Evolutionary conservation across 2,113 vertebrate genomes (phyloP).

Genomic region (Oncorhynchus kisutch): DNA sequence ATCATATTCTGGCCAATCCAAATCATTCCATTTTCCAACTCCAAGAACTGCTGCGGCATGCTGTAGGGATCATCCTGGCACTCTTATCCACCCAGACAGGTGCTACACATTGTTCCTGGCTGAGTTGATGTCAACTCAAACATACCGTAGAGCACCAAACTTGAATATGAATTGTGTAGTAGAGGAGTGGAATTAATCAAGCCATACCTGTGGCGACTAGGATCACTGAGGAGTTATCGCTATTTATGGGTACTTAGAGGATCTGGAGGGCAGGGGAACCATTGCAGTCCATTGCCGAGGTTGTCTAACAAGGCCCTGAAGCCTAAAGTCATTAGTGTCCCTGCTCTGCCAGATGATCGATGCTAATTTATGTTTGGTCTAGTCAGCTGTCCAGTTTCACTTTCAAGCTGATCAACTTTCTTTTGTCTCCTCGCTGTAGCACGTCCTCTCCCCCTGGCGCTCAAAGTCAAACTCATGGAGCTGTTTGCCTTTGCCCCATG

Average conservation of each 20-base stretch:
- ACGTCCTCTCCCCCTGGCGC: conserved; percentile 32
- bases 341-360: conserved; percentile 54
- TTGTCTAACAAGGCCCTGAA: conserved; percentile 65
- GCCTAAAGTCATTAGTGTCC: conserved; percentile 60
- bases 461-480: conserved; percentile 42
- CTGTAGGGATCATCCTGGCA: background rate
- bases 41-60: background rate
- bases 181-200: no score
- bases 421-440: conserved; percentile 24
- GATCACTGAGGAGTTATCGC: conserved; percentile 34
- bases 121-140: background rate
- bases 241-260: conserved; percentile 12
- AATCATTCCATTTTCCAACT: background rate
- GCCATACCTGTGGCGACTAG: background rate
- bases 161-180: no score
- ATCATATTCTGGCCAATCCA: background rate
- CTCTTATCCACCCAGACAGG: background rate
- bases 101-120: background rate
- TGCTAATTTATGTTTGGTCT: conserved; percentile 61
- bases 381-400: conserved; percentile 60
- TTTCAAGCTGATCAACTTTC: conserved; percentile 55
- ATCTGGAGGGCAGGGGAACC: conserved; percentile 39
- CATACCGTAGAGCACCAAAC: background rate
- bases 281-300: conserved; percentile 31
- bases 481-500: no score